Evolutionary conservation across 2,888 invertebrate species (phyloP).

Genomic region (Furcula furcula): DNA sequence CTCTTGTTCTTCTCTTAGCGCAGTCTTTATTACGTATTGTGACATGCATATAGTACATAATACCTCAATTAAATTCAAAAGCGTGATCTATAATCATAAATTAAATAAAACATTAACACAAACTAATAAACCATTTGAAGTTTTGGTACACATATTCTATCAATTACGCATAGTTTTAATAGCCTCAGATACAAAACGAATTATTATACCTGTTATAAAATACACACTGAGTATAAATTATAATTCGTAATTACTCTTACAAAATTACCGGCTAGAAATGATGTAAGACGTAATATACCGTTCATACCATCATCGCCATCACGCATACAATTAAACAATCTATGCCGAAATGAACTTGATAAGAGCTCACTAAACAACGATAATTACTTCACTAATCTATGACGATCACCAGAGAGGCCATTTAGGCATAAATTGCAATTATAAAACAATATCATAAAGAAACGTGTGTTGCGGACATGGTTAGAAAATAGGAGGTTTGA

Average conservation of each 20-base stretch:
- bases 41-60: too few relatives aligned
- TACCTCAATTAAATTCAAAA: too few relatives aligned
- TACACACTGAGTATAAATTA: background rate
- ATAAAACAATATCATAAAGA: constrained; percentile 40
- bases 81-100: too few relatives aligned
- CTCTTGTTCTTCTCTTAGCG: too few relatives aligned
- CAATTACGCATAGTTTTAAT: background rate
- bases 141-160: too few relatives aligned
- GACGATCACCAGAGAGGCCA: constrained; percentile 2
- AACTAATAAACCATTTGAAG: too few relatives aligned
- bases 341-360: constrained; percentile 21
- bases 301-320: background rate
- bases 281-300: background rate
- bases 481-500: background rate
- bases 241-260: constrained; percentile 1
- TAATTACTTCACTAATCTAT: constrained; percentile 23
- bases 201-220: background rate
- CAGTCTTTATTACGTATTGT: too few relatives aligned
- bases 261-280: background rate
- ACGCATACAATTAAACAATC: constrained; percentile 24
- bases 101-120: too few relatives aligned
- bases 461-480: constrained; percentile 1
- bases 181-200: background rate
- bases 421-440: constrained; percentile 46
- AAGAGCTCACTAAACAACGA: constrained; percentile 23